Evolutionary conservation across 1,140 invertebrate genomes (phyloP), one percentile per base, ranked within the genome.

Genomic region (Ceratoteleas bidentatus): DNA sequence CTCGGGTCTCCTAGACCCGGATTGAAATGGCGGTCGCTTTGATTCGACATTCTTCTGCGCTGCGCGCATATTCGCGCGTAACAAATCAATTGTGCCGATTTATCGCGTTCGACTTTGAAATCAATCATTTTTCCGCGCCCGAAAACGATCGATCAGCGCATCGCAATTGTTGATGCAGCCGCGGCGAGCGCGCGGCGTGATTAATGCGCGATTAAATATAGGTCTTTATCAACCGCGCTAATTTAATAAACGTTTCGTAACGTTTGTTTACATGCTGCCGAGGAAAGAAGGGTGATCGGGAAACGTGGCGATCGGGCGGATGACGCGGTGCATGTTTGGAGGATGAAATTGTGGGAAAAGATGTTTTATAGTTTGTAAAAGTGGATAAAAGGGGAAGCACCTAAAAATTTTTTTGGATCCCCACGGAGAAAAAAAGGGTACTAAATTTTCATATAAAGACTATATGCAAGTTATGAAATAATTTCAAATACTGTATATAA

Each of bases 1-100:
- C 75, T 83, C 81, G 81, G 74, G 75, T 83, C 81, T 83, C 81
- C 81, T 83, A 83, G 81, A 83, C 81, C 81, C 81, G 70, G 70
- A 83, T 83, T 74, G 78, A 81, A 75, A 81, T 81, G 64, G 74
- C 80, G 80, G 74, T 74, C 80, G 80, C 80, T 78, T 83, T 83
- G 80, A 83, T 78, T 83, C 80, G 72, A 66, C 70, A 72, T 72
- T 75, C 60, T 75, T 74, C 65, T 60, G 74, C 80, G 66, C 68
- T 53, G 79, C 73, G 49, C 61, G 49, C 61, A 66, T 53, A 69
- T 40, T 70, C 69, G 52, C 69, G 70, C 65, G 65, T 47, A 74
- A 72, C 81, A 83, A 78, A 83, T 83, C 81, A 83, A 83, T 83
- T 78, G 74, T 79, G 75, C 70, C 69, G 57, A 83, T 78, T 83